These are phyloP conservation scores for Meteorus colon DNA, from an alignment of 2,888 invertebrate genomes.

Conservation along the genomic window DNA sequence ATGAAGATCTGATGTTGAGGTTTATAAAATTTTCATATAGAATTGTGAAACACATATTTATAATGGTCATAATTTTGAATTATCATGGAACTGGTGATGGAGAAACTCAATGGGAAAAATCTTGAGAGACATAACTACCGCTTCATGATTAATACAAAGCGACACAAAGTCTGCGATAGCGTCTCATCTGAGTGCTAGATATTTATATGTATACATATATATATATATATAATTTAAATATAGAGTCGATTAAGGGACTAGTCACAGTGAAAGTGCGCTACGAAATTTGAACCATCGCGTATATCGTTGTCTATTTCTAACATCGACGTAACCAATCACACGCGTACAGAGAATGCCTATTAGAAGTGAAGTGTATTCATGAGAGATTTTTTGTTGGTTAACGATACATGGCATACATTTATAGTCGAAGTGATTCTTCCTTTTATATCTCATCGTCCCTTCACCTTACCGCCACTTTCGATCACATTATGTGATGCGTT, in stretches of 20 bases:
- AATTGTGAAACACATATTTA: constrained; percentile 5
- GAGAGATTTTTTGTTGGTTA: constrained; percentile 13
- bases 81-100: background rate
- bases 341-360: constrained; percentile 16
- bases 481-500: background rate
- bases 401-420: constrained; percentile 21
- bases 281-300: constrained; percentile 43
- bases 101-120: constrained; percentile 12
- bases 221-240: background rate
- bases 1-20: background rate
- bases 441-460: constrained; percentile 3
- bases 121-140: constrained; percentile 1
- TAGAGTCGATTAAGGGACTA: constrained; percentile 35
- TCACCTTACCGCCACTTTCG: constrained; percentile 3
- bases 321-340: constrained; percentile 18
- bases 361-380: constrained; percentile 16
- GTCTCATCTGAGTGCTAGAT: background rate
- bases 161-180: background rate
- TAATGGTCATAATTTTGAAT: constrained; percentile 9
- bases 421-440: background rate
- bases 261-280: constrained; percentile 50
- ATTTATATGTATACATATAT: background rate
- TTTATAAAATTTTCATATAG: background rate
- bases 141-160: constrained; percentile 7
- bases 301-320: constrained; percentile 25